Base-by-base conservation (phyloP, 2,113 vertebrate genomes). In the Gasterosteus nipponicus region DNA sequence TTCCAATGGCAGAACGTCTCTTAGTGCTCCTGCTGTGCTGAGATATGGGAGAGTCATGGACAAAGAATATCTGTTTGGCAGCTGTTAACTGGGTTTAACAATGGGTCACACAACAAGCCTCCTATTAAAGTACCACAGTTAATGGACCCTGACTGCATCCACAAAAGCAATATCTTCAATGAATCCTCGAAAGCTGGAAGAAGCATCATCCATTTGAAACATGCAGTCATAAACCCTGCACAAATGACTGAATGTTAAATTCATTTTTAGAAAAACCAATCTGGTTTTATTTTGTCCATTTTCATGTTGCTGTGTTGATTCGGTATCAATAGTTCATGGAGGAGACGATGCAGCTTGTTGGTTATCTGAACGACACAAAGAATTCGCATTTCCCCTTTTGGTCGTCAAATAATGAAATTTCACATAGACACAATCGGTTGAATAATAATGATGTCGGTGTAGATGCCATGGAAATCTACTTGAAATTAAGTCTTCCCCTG, bases 71-170 rank as follows among this genome's bases (percentile, higher is more conserved):
- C 66, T 85, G 46, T 74, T 69, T 63, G 42, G 87, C 85, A 90
- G 89, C 86, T 89, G 89, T 85, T 89, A 87, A 86, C 83, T 73
- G 87, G 81, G 78, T 91, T 88, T 90, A 89, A 92, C 89, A 89
- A 83, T 80, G 82, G 88, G 84, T 87, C 81, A 70, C 82, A 78
- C 78, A 84, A 89, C 68, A 39, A 86, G 85, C 87, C 86, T 83
- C 84, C 86, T 62, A 73, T 78, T 86, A 75, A 68, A 84, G 69
- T 73, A 70, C 75, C 65, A 60, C 80, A 73, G 86, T 91, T 89
- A 88, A 92, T 90, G 85, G 80, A 89, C 65, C 86, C 76, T 42
- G n/a, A 87, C 87, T 80, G 85, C 75, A 77, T 84, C 63, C 67
- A 81, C 72, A 67, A 26, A 26, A 87, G 88, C 85, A 89, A 66